phyloP scores from a whole-genome alignment of 2,113 vertebrate species.

The Triplophysa dalaica region DNA sequence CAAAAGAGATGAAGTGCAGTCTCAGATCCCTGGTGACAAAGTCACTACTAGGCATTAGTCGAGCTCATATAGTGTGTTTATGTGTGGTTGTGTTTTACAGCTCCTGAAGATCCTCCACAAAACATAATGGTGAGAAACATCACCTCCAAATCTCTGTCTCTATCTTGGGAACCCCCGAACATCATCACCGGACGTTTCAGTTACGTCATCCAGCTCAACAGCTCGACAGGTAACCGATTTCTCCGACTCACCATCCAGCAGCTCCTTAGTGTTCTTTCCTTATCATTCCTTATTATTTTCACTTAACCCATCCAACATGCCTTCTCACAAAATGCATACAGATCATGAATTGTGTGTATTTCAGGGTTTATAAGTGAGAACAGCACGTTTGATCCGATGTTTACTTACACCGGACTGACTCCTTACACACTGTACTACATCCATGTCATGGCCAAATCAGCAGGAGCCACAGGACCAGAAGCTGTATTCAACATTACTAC shows the following conservation, averaged over 20 bases:
- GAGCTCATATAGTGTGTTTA: neutral
- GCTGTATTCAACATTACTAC: conserved; percentile 78
- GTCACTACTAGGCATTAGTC: neutral
- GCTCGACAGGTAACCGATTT: conserved; percentile 77
- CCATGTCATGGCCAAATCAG: conserved; percentile 81
- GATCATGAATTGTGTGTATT: conserved; percentile 29
- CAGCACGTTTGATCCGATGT: conserved; percentile 82
- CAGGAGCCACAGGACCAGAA: conserved; percentile 84
- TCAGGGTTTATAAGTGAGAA: conserved; percentile 86
- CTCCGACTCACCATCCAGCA: too few relatives aligned
- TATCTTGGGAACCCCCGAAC: conserved; percentile 85
- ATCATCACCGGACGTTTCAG: conserved; percentile 87
- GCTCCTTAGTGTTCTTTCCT: too few relatives aligned
- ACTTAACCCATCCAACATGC: too few relatives aligned
- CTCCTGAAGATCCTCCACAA: conserved; percentile 90
- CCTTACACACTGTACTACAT: conserved; percentile 83
- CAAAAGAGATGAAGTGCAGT: too few relatives aligned
- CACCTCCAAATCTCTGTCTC: conserved; percentile 81
- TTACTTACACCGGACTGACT: conserved; percentile 78
- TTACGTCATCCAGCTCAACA: conserved; percentile 84
- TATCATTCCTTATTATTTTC: too few relatives aligned
- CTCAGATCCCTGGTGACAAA: too few relatives aligned
- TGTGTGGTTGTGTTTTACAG: conserved; percentile 64
- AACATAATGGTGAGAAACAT: conserved; percentile 78
- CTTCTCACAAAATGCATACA: neutral